Conservation (phyloP, 2,797 vertebrate species). For the Scomberomorus guttatus region DNA sequence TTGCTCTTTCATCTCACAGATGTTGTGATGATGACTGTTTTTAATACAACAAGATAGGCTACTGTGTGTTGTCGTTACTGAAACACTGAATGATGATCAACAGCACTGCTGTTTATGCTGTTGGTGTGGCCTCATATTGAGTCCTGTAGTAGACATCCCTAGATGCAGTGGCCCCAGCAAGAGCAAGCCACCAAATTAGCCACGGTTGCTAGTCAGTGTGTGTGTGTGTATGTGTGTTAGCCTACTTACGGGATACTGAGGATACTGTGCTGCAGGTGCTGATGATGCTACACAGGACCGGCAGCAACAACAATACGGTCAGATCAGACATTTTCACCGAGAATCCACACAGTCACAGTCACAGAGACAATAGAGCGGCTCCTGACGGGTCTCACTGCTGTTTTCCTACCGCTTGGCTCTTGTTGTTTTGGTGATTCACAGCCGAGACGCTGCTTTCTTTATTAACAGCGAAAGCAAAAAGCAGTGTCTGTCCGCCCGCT, state of each 20-base stretch:
- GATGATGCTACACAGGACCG: constrained; percentile 67
- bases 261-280: constrained; percentile 61
- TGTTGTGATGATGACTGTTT: background rate
- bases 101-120: background rate
- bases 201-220: background rate
- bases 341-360: constrained; percentile 12
- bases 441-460: constrained; percentile 35
- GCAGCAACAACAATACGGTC: constrained; percentile 59
- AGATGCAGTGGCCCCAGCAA: background rate
- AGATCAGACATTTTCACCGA: constrained; percentile 65
- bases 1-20: background rate
- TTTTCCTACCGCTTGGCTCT: background rate
- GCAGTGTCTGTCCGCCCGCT: constrained; percentile 33
- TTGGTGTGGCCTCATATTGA: background rate
- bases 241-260: constrained; percentile 82
- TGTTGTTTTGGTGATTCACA: constrained; percentile 34
- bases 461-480: constrained; percentile 13
- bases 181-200: constrained; percentile 11
- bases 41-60: background rate
- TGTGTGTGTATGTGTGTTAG: constrained; percentile 9
- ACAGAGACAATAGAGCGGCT: constrained; percentile 6
- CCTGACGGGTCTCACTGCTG: background rate
- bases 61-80: background rate
- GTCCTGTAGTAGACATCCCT: constrained; percentile 7
- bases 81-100: background rate